phyloP scores from a whole-genome alignment of 2,888 invertebrate genomes.

The Pegoplata infirma region DNA sequence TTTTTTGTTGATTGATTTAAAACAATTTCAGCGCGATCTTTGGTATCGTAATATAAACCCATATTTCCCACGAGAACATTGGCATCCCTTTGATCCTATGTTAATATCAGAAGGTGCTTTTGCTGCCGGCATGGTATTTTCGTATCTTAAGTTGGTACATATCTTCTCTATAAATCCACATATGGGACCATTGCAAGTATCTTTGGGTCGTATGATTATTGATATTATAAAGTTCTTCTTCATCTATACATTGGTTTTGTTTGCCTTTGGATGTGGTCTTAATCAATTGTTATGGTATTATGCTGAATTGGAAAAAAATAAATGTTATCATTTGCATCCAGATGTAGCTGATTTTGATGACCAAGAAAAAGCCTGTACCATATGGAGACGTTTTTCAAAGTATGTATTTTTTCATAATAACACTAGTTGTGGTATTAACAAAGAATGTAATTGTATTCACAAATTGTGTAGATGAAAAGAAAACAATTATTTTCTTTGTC shows the following conservation, averaged over 20 bases:
- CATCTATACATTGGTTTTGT: constrained; percentile 93
- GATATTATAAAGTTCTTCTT: constrained; percentile 98
- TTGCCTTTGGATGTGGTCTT: constrained; percentile 97
- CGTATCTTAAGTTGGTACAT: constrained; percentile 95
- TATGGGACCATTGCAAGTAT: constrained; percentile 94
- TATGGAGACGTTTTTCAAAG: constrained; percentile 95
- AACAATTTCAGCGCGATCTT: constrained; percentile 82
- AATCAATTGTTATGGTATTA: constrained; percentile 96
- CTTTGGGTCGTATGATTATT: constrained; percentile 94
- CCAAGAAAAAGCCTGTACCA: constrained; percentile 89
- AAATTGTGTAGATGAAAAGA: too few relatives aligned
- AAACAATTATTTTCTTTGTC: too few relatives aligned
- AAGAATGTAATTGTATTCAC: too few relatives aligned
- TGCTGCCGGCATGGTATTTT: constrained; percentile 98
- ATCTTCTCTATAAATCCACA: constrained; percentile 98
- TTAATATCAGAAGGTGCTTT: constrained; percentile 94
- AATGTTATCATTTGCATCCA: constrained; percentile 86
- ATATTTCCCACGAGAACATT: constrained; percentile 92
- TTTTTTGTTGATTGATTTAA: neutral
- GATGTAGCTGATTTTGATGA: constrained; percentile 91
- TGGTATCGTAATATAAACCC: constrained; percentile 84
- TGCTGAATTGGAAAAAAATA: constrained; percentile 91
- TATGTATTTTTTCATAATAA: constrained; percentile 74
- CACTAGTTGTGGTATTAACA: neutral
- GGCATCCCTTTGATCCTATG: constrained; percentile 98